Base-by-base conservation (phyloP, 2,797 vertebrate species). In the Myripristis jacobus region DNA sequence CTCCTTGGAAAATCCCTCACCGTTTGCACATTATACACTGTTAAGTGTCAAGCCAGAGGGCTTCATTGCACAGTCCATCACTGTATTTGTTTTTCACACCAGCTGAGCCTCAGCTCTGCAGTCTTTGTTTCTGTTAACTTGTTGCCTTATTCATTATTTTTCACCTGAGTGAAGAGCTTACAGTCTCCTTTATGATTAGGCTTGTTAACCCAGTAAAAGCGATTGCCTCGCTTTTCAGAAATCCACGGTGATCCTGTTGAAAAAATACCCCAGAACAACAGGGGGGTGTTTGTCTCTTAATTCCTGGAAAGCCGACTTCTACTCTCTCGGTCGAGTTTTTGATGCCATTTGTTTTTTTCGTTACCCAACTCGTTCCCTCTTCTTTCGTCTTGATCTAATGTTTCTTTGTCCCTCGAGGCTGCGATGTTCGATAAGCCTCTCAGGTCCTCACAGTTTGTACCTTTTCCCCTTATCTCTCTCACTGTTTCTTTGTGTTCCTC, bases 11-110 rank as follows among this genome's bases (percentile, higher is more conserved):
- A 73, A 60, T 66, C 46, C 36, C 6, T 58, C 58, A 24, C 8
- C 10, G 54, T 82, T 69, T 73, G 63, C 70, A 31, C 68, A 79
- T 83, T 58, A 38, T 57, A 55, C 29, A 27, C 65, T 18, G 53
- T 36, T 57, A 34, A 56, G 38, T 21, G 52, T 46, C 27, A 9
- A 29, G 50, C 68, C 41, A 11, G 24, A 22, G 25, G 34, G 31
- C 36, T 31, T 38, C 27, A 34, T 18, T 54, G 25, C 53, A 31
- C 6, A 59, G 48, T 71, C 47, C 63, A 52, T 59, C 63, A 52
- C 63, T 43, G 64, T 68, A 41, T 60, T 43, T 24, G 68, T 24
- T 29, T 50, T 62, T 46, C 21, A 58, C 31, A 41, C 51, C 21
- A 54, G 27, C 50, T 27, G 13, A 15, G 27, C 16, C 43, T 4